A percentile compares a stretch with the other conserved stretches of the same genome.
phyloP scores from a whole-genome alignment of 2,888 invertebrate genomes.

The Norana najaformis region DNA sequence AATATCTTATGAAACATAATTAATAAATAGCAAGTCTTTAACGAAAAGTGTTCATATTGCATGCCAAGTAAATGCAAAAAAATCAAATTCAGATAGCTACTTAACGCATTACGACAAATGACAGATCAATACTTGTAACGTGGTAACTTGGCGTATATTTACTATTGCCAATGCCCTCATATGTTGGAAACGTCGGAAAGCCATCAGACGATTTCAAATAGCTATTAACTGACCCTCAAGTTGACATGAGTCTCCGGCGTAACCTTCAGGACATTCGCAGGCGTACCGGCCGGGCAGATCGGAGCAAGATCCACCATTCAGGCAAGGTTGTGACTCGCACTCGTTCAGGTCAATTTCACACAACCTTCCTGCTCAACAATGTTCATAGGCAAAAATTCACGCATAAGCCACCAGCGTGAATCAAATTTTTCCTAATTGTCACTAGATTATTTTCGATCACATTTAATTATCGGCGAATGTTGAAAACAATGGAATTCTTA shows the following conservation, averaged over 20 bases:
- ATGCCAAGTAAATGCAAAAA: too few relatives aligned
- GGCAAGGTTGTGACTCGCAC: constrained; percentile 36
- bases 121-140: background rate
- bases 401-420: too few relatives aligned
- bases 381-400: background rate
- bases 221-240: background rate
- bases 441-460: too few relatives aligned
- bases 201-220: background rate
- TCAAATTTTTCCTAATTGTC: too few relatives aligned
- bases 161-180: background rate
- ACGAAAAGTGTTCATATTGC: too few relatives aligned
- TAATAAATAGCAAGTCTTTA: too few relatives aligned
- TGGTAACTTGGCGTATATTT: too few relatives aligned
- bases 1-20: too few relatives aligned
- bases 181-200: background rate
- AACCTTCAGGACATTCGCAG: constrained; percentile 39
- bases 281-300: constrained; percentile 33
- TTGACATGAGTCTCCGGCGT: constrained; percentile 30
- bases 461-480: too few relatives aligned
- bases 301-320: constrained; percentile 38
- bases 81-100: too few relatives aligned
- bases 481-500: too few relatives aligned
- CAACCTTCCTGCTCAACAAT: constrained; percentile 29
- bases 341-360: constrained; percentile 40
- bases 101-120: background rate